Evolutionary conservation across 2,797 vertebrate species (phyloP).

Genomic region (Enteromius treurensis): DNA sequence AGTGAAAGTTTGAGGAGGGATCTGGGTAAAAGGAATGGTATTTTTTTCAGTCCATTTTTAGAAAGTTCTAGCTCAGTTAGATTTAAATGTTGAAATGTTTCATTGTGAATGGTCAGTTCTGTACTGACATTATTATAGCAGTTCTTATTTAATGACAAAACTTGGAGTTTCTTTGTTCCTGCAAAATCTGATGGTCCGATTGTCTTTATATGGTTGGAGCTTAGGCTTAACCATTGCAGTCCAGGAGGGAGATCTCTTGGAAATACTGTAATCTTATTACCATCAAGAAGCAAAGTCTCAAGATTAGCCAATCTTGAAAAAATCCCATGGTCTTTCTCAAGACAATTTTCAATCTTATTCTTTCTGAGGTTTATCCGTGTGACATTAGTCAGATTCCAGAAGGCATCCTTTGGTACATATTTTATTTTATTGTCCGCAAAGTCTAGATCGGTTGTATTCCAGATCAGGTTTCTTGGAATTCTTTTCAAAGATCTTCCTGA

Average conservation of each 20-base stretch:
- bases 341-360: slow-evolving; percentile 56
- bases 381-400: slow-evolving; percentile 64
- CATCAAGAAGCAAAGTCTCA: slow-evolving; percentile 65
- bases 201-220: slow-evolving; percentile 63
- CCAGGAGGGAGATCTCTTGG: slow-evolving; percentile 66
- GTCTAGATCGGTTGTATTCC: slow-evolving; percentile 63
- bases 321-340: slow-evolving; percentile 54
- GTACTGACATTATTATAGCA: slow-evolving; percentile 62
- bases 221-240: slow-evolving; percentile 66
- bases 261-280: slow-evolving; percentile 66
- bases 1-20: slow-evolving; percentile 57
- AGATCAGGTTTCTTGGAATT: slow-evolving; percentile 63
- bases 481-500: slow-evolving; percentile 48
- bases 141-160: slow-evolving; percentile 64
- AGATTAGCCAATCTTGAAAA: slow-evolving; percentile 67
- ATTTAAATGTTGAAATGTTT: slow-evolving; percentile 51
- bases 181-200: slow-evolving; percentile 63
- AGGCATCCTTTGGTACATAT: slow-evolving; percentile 58
- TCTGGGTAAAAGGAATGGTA: slow-evolving; percentile 60
- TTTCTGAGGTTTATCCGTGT: slow-evolving; percentile 65
- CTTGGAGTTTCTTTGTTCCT: slow-evolving; percentile 46
- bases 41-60: slow-evolving; percentile 58
- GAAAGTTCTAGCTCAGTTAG: slow-evolving; percentile 59
- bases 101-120: slow-evolving; percentile 38
- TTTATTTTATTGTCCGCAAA: slow-evolving; percentile 66